Base-by-base conservation (phyloP, 2,797 vertebrate genomes). In the Phyllotis vaccarum region DNA sequence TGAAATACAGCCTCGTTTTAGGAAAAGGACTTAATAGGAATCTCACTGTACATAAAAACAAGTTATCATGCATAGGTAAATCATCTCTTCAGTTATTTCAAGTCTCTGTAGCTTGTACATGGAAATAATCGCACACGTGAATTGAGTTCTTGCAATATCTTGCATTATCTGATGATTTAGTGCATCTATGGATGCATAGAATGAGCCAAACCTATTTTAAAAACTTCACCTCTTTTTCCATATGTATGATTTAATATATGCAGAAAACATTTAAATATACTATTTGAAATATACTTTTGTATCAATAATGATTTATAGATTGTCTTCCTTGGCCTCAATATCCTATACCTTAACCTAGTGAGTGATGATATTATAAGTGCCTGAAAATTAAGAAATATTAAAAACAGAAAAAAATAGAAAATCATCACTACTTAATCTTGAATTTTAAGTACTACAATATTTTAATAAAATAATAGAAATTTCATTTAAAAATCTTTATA, bases 41-140 rank as follows among this genome's bases (percentile, higher is more conserved):
- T 93, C 52, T 83, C 70, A 92, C 89, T 94, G 96, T 81, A n/a
- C 19, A 91, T 90, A 92, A 96, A 96, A 98, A 43, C 46, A 96
- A 95, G 58, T 81, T 95, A 89, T 86, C 92, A 91, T 46, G 31
- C 24, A 86, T 13, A 86, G 79, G 40, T 74, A 87, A 93, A 79
- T 60, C 94, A 97, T 76, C 89, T 92, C 95, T 96, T 97, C 76
- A 83, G 27, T 88, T 83, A 94, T 95, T 97, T 97, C 56, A 95
- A 17, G 7, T 89, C 31, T 93, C 66, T 96, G 68, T 90, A 82
- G 31, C 3, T 76, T 92, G 66, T n/a, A 74, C 12, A 43, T 0
- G 0, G 1, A 75, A 75, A 86, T 49, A 82, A 87, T n/a, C 60
- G 49, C 62, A 88, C 37, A 22, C 37, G 6, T 6, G 52, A 94